Evolutionary conservation across 2,113 vertebrate species (phyloP), one percentile per base, ranked within the genome.

Genomic region (Puma concolor): DNA sequence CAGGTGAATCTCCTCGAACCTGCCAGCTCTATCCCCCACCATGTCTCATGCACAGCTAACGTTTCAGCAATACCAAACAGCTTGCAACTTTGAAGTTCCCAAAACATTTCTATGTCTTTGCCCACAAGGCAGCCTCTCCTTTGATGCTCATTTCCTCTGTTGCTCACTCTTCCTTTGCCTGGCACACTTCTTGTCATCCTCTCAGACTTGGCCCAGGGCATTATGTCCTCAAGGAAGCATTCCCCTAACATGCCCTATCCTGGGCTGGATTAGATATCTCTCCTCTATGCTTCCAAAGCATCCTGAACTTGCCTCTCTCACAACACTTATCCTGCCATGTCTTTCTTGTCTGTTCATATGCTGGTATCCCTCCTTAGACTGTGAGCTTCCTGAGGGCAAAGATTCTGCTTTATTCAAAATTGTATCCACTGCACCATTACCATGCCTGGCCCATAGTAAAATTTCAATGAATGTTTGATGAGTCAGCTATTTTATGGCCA

Each of bases 61-160:
- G 19, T 82, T 96, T 92, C n/a, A 94, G 25, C 29, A 92, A 48
- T 86, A 92, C 7, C 25, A 89, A 94, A 82, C 19, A 87, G 14
- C 44, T 82, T 93, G 50, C 31, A 57, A 64, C n/a, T 27, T 60
- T 86, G 17, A 13, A 77, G 33, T 91, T 94, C 72, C 94, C 36
- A 4, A 76, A 82, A 31, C 33, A 81, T 29, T 85, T 63, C 31
- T 57, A 9, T 90, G 41, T 25, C 48, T 90, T 93, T 90, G 15
- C 23, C 93, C 29, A 79, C 67, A 44, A n/a, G 25, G 1, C 36
- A 88, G 21, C 29, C 83, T 91, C 71, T 93, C 48, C 31, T 64
- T 84, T 80, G 48, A 84, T 79, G 44, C 14, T 14, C 54, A 60
- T 64, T 6, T 17, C 4, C 31, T 2, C 69, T 71, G 48, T 38